Evolutionary conservation across 2,797 vertebrate species (phyloP).

Genomic region (Pipistrellus pipistrellus): DNA sequence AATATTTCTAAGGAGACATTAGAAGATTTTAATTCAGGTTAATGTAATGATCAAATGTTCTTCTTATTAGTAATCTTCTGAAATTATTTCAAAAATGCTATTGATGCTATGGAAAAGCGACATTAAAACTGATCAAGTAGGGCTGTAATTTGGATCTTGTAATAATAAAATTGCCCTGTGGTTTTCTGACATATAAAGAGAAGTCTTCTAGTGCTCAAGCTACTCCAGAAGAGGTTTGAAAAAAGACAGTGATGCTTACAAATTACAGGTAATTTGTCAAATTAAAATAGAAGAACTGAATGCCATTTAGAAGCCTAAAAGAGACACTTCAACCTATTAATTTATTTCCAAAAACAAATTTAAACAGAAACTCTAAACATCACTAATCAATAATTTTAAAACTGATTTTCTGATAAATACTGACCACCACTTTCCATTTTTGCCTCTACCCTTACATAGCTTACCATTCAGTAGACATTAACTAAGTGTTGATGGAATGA

Average conservation of each 20-base stretch:
- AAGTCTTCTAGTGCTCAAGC: not conserved
- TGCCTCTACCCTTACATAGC: not conserved
- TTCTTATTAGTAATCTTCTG: not conserved
- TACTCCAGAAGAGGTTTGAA: not conserved
- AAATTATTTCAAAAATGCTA: conserved; percentile 40
- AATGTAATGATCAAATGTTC: not conserved
- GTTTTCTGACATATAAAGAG: conserved; percentile 5
- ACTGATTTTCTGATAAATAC: not conserved
- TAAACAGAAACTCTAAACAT: not conserved
- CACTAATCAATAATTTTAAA: not conserved
- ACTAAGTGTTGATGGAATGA: not conserved
- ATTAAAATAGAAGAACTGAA: conserved; percentile 19
- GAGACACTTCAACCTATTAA: not conserved
- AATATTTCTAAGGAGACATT: conserved; percentile 29
- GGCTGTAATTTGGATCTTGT: not conserved
- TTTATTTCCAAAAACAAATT: conserved; percentile 23
- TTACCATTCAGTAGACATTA: not conserved
- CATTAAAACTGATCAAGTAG: not conserved
- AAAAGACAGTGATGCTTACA: conserved; percentile 17
- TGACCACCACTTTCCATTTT: not conserved
- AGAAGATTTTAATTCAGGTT: not conserved
- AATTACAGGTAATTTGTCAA: conserved; percentile 5
- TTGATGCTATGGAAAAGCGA: not conserved
- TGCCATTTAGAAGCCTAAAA: conserved; percentile 1
- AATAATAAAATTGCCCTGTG: conserved; percentile 10